Evolutionary conservation across 2,797 vertebrate genomes (phyloP).

Genomic region (Glossophaga mutica): DNA sequence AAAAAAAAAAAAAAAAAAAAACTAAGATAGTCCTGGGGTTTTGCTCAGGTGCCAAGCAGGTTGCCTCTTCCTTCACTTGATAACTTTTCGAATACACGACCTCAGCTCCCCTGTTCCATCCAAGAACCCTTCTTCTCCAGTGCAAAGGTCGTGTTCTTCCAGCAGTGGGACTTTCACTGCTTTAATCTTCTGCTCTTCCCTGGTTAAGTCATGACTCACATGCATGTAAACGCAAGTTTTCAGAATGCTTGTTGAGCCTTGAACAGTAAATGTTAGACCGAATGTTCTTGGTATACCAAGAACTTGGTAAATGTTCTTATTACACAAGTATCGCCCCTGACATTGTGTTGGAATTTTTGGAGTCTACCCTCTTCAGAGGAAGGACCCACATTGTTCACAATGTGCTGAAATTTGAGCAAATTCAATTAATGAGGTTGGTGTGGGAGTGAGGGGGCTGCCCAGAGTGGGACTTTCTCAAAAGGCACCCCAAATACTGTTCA

Average conservation of each 20-base stretch:
- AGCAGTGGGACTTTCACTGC: background rate
- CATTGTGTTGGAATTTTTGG: background rate
- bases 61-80: background rate
- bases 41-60: background rate
- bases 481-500: background rate
- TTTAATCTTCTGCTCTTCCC: background rate
- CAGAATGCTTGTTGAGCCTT: background rate
- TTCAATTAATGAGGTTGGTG: background rate
- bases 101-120: background rate
- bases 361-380: background rate
- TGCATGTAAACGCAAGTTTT: background rate
- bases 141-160: fast-evolving
- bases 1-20: background rate
- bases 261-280: background rate
- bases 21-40: fast-evolving
- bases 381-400: background rate
- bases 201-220: background rate
- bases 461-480: background rate
- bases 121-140: background rate
- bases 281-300: background rate
- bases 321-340: background rate
- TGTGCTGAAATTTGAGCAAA: background rate
- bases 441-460: background rate
- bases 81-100: background rate
- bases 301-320: too few relatives aligned